phyloP scores from a whole-genome alignment of 2,113 vertebrate species.

The Vidua macroura region DNA sequence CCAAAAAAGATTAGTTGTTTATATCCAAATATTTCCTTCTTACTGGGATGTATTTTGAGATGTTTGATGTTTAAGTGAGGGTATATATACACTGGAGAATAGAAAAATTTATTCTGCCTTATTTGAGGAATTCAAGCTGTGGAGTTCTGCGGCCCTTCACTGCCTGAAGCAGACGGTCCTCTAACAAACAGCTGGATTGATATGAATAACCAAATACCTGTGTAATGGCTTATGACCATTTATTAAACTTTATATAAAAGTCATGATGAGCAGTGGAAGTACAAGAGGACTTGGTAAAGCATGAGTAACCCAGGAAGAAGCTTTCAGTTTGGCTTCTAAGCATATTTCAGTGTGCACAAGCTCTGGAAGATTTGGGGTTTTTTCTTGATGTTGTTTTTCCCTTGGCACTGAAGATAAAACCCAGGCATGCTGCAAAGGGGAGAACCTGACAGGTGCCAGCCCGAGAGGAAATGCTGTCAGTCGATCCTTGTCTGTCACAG shows the following conservation, averaged over 20 bases:
- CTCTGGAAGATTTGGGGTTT: neutral
- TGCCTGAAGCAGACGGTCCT: neutral
- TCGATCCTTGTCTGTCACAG: neutral
- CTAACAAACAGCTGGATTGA: neutral
- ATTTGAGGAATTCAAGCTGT: neutral
- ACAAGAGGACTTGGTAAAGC: neutral
- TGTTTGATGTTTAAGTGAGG: neutral
- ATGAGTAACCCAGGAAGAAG: neutral
- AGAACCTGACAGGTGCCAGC: slow-evolving; percentile 27
- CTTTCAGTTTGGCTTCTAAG: neutral
- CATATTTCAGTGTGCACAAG: neutral
- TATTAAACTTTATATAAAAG: slow-evolving; percentile 1
- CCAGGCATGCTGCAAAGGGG: neutral
- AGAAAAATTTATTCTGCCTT: neutral
- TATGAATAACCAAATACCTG: slow-evolving; percentile 15
- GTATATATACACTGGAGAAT: neutral
- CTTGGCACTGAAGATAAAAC: neutral
- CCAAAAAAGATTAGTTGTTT: neutral
- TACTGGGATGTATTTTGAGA: neutral
- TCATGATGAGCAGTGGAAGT: neutral
- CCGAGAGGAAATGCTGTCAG: neutral
- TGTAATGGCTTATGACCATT: slow-evolving; percentile 39
- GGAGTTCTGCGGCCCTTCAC: neutral
- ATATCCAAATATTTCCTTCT: neutral
- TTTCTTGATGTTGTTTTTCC: neutral